phyloP scores from a whole-genome alignment of 2,113 vertebrate species.

The Lepus americanus region DNA sequence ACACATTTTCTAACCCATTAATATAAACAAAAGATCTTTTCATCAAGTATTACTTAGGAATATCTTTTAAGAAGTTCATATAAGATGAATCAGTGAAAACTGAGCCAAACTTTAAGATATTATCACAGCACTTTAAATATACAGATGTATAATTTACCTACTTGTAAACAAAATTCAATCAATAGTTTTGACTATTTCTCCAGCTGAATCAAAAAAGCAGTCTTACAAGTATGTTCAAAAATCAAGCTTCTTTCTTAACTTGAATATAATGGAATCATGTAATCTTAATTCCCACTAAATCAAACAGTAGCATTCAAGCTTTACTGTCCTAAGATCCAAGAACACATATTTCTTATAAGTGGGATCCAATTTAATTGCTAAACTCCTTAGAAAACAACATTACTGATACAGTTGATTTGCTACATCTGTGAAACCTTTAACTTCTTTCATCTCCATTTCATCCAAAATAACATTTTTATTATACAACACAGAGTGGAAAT shows the following conservation, averaged over 20 bases:
- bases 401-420: constrained; percentile 38
- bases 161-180: constrained; percentile 78
- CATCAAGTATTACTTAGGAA: constrained; percentile 71
- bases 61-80: constrained; percentile 73
- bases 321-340: constrained; percentile 57
- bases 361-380: constrained; percentile 63
- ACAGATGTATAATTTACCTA: constrained; percentile 73
- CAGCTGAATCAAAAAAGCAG: constrained; percentile 75
- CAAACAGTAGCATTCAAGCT: constrained; percentile 58
- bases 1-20: constrained; percentile 78
- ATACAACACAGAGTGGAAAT: constrained; percentile 66
- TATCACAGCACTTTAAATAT: constrained; percentile 73
- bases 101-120: constrained; percentile 67
- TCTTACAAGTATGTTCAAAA: constrained; percentile 75
- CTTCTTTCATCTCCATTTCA: constrained; percentile 69
- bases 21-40: constrained; percentile 68
- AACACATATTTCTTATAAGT: constrained; percentile 48
- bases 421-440: constrained; percentile 52
- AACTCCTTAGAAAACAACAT: constrained; percentile 52
- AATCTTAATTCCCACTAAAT: constrained; percentile 72
- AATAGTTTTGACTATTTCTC: constrained; percentile 70
- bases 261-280: not conserved
- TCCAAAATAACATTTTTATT: constrained; percentile 72
- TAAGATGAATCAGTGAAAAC: constrained; percentile 67
- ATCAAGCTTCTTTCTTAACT: constrained; percentile 73